Percentiles rank a stretch among this genome's conserved stretches.
These are phyloP conservation scores for Scolopax mira DNA, from an alignment of 2,113 vertebrate species.

Conservation along the genomic window DNA sequence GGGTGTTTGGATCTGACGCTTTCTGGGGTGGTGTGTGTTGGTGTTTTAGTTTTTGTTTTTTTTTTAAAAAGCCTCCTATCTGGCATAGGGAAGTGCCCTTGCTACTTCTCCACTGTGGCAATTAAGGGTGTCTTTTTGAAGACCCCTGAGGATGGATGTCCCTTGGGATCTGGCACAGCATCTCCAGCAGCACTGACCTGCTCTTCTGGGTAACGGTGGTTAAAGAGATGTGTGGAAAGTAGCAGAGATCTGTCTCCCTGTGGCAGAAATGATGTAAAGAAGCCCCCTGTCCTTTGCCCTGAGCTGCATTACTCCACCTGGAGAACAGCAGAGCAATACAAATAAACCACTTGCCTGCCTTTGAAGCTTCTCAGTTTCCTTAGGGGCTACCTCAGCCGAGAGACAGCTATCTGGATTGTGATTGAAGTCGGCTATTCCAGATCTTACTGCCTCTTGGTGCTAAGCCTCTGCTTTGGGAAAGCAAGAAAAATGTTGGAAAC, in stretches of 20 bases:
- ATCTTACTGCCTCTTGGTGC: not conserved
- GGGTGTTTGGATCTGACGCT: not conserved
- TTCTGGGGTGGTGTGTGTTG: not conserved
- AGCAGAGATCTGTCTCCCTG: not conserved
- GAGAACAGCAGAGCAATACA: not conserved
- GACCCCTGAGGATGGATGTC: not conserved
- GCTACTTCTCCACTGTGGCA: not conserved
- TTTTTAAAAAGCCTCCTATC: not conserved
- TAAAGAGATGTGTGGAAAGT: not conserved
- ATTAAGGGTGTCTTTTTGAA: not conserved
- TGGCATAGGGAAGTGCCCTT: not conserved
- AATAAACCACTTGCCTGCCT: not conserved
- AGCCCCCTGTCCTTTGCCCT: not conserved
- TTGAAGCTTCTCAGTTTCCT: not conserved
- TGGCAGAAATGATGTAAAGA: not conserved
- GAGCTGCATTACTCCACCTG: not conserved
- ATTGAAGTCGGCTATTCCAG: not conserved
- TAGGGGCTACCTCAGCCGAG: not conserved
- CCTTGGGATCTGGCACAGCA: not conserved
- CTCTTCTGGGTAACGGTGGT: not conserved
- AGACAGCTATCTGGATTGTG: too few relatives aligned
- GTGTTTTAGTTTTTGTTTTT: too few relatives aligned
- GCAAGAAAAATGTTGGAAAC: not conserved
- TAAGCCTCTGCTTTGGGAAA: not conserved
- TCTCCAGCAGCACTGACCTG: not conserved